Evolutionary conservation across 2,113 vertebrate species (phyloP), one percentile per base, ranked within the genome.

Genomic region (Glaucidium brasilianum): DNA sequence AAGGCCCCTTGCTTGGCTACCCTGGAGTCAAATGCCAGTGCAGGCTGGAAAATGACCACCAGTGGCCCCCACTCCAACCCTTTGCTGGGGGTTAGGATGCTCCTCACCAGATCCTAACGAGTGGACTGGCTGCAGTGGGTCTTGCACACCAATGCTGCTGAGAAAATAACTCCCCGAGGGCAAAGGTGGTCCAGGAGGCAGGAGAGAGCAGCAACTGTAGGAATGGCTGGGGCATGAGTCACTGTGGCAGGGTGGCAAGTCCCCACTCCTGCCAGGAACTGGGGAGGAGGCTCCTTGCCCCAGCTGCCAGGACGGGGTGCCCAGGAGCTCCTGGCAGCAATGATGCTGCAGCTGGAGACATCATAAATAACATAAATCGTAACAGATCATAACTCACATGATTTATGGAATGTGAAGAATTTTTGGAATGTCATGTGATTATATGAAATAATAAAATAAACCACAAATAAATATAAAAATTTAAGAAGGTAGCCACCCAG

Each of bases 31-130:
- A 83, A 83, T 0, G 1, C 39, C 8, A 1, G 5, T 7, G 3
- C 25, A 39, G 55, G 50, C 22, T 72, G 53, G 22, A 37, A 45
- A 75, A 64, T 30, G 21, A 8, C 41, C 13, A 16, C 13, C 34
- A 0, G 0, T 2, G 3, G 53, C 11, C 6, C 15, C 35, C 72
- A 5, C 16, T 49, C 7, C 35, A 76, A 9, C 5, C 23, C 22
- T 59, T 9, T 37, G 47, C 60, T 3, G 1, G 11, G 25, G 30
- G 7, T 14, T 3, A 60, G 68, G 55, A 32, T 13, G 9, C 50
- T 49, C 59, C 56, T 63, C 88, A 63, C 12, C 32, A 26, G 66
- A 69, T 64, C 26, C 26, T 16, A 41, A 25, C 0, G 0, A 37
- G 41, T 0, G 0, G 17, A 55, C 20, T 22, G 73, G 56, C 29